phyloP scores from a whole-genome alignment of 2,888 invertebrate genomes.

The Eucera pruinosa region DNA sequence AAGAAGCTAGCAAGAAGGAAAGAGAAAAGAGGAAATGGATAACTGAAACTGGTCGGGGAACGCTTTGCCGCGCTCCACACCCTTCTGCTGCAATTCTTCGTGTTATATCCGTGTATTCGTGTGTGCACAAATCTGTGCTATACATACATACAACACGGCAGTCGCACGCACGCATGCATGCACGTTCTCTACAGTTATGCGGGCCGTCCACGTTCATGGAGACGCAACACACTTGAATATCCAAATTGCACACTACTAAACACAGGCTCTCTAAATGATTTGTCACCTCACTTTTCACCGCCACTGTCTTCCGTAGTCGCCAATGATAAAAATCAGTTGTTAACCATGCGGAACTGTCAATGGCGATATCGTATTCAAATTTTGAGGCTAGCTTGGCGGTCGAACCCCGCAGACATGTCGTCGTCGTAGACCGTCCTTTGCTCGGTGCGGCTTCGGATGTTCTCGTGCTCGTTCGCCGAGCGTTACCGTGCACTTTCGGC shows the following conservation, averaged over 20 bases:
- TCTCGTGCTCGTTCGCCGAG: slow-evolving; percentile 45
- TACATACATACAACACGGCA: background rate
- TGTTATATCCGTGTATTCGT: background rate
- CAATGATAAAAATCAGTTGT: background rate
- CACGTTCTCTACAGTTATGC: background rate
- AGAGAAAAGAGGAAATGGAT: slow-evolving; percentile 25
- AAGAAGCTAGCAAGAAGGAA: slow-evolving; percentile 1
- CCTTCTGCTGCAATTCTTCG: slow-evolving; percentile 38
- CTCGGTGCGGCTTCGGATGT: slow-evolving; percentile 52
- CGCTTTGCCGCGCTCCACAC: slow-evolving; percentile 59
- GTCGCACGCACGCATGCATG: background rate
- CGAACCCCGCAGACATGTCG: slow-evolving; percentile 76
- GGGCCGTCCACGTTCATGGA: background rate
- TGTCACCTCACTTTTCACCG: slow-evolving; percentile 33
- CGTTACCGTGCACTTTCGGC: slow-evolving; percentile 61
- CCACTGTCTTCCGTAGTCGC: slow-evolving; percentile 17
- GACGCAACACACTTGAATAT: background rate
- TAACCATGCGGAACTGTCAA: slow-evolving; percentile 8
- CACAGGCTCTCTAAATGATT: background rate
- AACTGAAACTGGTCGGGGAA: slow-evolving; percentile 30
- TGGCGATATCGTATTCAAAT: slow-evolving; percentile 15
- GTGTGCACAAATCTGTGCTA: background rate
- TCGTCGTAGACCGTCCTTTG: slow-evolving; percentile 20
- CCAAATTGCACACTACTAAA: background rate
- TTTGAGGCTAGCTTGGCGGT: slow-evolving; percentile 58